Base-by-base conservation (phyloP, 2,113 vertebrate genomes). In the Phyllopteryx taeniolatus region DNA sequence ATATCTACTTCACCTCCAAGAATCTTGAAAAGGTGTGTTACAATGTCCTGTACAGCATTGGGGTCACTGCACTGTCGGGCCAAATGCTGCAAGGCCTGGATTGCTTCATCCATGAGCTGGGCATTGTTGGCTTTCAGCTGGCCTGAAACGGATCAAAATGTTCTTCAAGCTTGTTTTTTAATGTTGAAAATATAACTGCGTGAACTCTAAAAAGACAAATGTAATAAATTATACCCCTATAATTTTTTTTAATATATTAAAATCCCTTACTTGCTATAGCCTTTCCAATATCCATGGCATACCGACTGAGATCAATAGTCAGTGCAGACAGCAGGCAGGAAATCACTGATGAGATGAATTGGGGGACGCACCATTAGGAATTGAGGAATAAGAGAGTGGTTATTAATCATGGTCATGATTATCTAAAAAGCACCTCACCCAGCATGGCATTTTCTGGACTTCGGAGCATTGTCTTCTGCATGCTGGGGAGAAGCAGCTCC, bases 261-360 rank as follows among this genome's bases (percentile, higher is more conserved):
- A 64, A 64, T n/a, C 4, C 20, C 67, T 68, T 93, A 99, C 98
- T 92, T 70, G 96, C 94, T 39, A 99, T 90, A 68, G 96, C 94
- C 91, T 97, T 99, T 71, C 95, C 91, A 0, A 99, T 95, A 81
- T 98, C 97, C 87, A 95, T 83, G 65, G 96, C 95, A 44, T 99
- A 99, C 74, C 96, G 96, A 87, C 98, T 99, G 71, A 99, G 95
- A 83, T 99, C 98, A 4, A 99, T 94, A 53, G 94, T 98, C 76
- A 99, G 94, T 53, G 94, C 93, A 0, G 95, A 91, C 0, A 98
- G 84, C 80, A 99, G 89, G 76, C 87, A 95, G 82, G 94, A 96
- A 82, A 99, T 89, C 2, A 97, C 98, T 99, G 84, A n/a, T 70
- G 67, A 19, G 44, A 83, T 1, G 8, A 74, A 31, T 75, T 0